Evolutionary conservation across 2,797 vertebrate genomes (phyloP), one percentile per base, ranked within the genome.

Genomic region (Phoeniculus purpureus): DNA sequence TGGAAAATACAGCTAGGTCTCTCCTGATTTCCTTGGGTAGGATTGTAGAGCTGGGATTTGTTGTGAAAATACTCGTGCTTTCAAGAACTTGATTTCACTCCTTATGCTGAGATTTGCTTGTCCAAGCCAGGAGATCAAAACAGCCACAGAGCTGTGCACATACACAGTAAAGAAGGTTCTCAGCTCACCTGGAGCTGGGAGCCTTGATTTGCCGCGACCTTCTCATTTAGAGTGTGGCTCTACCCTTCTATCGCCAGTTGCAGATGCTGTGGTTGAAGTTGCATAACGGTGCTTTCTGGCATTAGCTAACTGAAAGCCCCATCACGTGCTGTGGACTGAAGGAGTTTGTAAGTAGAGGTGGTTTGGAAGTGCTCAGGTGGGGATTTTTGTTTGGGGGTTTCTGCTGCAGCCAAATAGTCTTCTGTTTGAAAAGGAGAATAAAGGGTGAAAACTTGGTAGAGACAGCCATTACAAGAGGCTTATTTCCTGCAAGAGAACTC

Each of bases 381-480:
- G 0, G 1, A 45, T 22, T 27, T 45, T 62, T 4, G 17, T 83
- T 62, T 72, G n/a, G n/a, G 31, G 18, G 11, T 34, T 93, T 55
- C 40, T 73, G 1, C 60, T 92, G 62, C 86, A 66, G 14, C 65
- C 59, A 75, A 61, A 67, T 32, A 73, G 71, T 14, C n/a, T 80
- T 80, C 14, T 27, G 2, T 77, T 87, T 90, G 37, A 68, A 88
- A 90, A 54, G 6, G 20, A 83, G 59, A 66, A 27, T 60, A 58
- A 85, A 73, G 29, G 27, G 4, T 81, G 50, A 64, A 81, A 75
- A 88, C 86, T 66, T 62, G 61, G 56, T 81, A 45, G 48, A 78
- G 43, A 60, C 17, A 70, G 56, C 40, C 64, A 27, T 20, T 83
- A 82, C 54, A 91, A 89, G 31, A 93, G 92, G 83, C 37, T 82